Conservation (phyloP, 1,140 invertebrate genomes). For the Phortica variegata region DNA sequence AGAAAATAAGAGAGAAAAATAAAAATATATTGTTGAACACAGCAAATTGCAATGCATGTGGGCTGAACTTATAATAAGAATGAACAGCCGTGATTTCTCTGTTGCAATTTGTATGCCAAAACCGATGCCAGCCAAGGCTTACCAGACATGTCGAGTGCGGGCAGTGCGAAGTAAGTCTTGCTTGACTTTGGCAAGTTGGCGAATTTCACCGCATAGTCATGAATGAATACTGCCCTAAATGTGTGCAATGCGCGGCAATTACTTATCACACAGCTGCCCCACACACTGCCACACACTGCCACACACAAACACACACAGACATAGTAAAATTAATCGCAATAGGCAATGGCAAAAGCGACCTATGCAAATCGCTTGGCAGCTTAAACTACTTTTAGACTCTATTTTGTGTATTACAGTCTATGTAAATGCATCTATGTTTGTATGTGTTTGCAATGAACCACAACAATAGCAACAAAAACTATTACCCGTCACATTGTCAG, state of each 20-base stretch:
- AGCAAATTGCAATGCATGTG: conserved; percentile 36
- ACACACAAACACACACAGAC: too few species aligned
- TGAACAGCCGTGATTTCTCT: conserved; percentile 18
- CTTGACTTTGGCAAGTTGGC: too few species aligned
- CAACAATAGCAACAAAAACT: conserved; percentile 25
- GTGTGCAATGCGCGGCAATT: conserved; percentile 39
- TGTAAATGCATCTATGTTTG: conserved; percentile 31
- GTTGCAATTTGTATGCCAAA: too few species aligned
- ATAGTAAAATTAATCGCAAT: too few species aligned
- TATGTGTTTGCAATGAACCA: conserved; percentile 37
- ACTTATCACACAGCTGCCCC: conserved; percentile 55
- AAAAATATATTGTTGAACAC: background rate
- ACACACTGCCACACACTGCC: conserved; percentile 29
- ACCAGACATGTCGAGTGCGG: too few species aligned
- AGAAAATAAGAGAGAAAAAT: conserved; percentile 5
- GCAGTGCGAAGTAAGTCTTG: too few species aligned
- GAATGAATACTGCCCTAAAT: conserved; percentile 44
- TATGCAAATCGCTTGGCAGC: conserved; percentile 24
- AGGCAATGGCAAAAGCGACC: conserved; percentile 3
- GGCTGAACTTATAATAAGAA: conserved; percentile 48
- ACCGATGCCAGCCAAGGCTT: too few species aligned
- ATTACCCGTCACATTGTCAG: conserved; percentile 55
- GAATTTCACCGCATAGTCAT: conserved; percentile 34
- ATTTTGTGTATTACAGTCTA: conserved; percentile 2
- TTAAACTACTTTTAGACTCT: conserved; percentile 2